Conservation (phyloP, 2,888 invertebrate species). For the Drosophila seclusa region DNA sequence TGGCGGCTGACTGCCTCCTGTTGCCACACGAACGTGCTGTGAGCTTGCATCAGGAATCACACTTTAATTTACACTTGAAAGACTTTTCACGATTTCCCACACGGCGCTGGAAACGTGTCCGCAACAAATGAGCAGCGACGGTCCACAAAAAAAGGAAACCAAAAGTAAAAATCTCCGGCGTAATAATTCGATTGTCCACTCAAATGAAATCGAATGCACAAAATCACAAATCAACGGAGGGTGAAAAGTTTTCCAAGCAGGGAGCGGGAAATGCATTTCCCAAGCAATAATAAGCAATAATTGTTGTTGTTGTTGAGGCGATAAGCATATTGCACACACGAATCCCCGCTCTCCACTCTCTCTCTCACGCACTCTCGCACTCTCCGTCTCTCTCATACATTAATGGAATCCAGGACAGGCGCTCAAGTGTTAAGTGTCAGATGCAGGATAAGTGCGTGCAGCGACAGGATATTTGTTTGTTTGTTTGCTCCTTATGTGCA, state of each 20-base stretch:
- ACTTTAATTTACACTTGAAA: slow-evolving; percentile 76
- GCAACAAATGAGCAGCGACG: slow-evolving; percentile 76
- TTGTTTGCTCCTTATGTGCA: slow-evolving; percentile 38
- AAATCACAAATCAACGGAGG: slow-evolving; percentile 43
- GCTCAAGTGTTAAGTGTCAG: slow-evolving; percentile 79
- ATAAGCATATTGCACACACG: slow-evolving; percentile 67
- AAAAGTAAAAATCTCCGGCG: slow-evolving; percentile 49
- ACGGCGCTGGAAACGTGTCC: slow-evolving; percentile 69
- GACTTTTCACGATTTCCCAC: slow-evolving; percentile 67
- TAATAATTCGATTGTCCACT: slow-evolving; percentile 78
- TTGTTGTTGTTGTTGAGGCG: slow-evolving; percentile 61
- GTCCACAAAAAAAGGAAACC: slow-evolving; percentile 54
- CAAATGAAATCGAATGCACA: slow-evolving; percentile 78
- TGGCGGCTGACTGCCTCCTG: slow-evolving; percentile 26
- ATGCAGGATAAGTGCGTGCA: slow-evolving; percentile 76
- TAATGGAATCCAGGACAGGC: slow-evolving; percentile 46
- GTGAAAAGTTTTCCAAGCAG: slow-evolving; percentile 22
- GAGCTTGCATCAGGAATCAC: slow-evolving; percentile 65
- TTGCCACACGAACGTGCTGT: slow-evolving; percentile 46
- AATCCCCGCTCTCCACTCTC: not conserved
- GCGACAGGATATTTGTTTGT: slow-evolving; percentile 75
- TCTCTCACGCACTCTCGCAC: not conserved
- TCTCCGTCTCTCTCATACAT: slow-evolving; percentile 8
- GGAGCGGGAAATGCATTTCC: slow-evolving; percentile 59
- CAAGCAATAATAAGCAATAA: slow-evolving; percentile 77